A percentile compares a stretch with the other conserved stretches of the same genome.
phyloP scores from a whole-genome alignment of 1,140 invertebrate genomes.

The Dryas iulia region DNA sequence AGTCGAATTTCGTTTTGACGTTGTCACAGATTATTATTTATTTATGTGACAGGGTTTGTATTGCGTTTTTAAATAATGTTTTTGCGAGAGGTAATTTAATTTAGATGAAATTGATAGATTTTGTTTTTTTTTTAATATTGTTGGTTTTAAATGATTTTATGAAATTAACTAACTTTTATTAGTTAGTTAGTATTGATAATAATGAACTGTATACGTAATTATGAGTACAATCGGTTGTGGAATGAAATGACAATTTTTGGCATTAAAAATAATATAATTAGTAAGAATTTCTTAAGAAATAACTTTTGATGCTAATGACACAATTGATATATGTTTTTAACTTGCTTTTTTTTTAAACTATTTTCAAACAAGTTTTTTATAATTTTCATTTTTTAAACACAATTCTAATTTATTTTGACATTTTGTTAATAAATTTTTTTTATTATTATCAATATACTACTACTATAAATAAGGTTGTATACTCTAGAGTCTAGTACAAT shows the following conservation, averaged over 20 bases:
- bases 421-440: too few species aligned
- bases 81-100: not conserved
- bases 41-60: too few species aligned
- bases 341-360: too few species aligned
- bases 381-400: too few species aligned
- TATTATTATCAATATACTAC: too few species aligned
- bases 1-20: too few species aligned
- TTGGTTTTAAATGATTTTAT: not conserved
- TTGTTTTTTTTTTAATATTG: not conserved
- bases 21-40: not conserved
- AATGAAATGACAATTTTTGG: not conserved
- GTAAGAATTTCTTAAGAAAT: not conserved
- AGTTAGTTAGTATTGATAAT: not conserved
- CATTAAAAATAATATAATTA: not conserved
- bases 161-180: too few species aligned
- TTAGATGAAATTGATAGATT: not conserved
- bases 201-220: not conserved
- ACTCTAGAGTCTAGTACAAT: not conserved
- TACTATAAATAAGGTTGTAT: not conserved
- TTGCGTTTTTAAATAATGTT: not conserved
- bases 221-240: not conserved
- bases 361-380: too few species aligned
- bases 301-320: not conserved
- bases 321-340: too few species aligned
- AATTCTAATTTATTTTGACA: too few species aligned